Conservation (phyloP, 2,888 invertebrate species). For the Apoderus coryli region DNA sequence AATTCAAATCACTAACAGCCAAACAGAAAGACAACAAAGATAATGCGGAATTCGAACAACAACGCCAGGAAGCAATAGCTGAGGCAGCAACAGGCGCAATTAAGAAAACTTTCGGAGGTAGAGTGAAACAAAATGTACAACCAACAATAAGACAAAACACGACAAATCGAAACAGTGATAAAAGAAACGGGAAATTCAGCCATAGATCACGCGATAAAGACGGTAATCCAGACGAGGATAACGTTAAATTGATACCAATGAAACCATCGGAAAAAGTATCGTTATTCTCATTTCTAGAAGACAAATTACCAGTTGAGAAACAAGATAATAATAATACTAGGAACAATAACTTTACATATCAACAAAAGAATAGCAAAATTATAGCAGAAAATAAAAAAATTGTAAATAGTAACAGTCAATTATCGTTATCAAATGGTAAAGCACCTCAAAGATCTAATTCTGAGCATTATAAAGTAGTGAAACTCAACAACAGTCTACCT, state of each 20-base stretch:
- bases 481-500: conserved; percentile 16
- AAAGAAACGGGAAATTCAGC: conserved; percentile 11
- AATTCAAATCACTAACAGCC: conserved; percentile 50
- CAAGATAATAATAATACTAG: conserved; percentile 11
- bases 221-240: conserved; percentile 30
- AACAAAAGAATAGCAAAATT: conserved; percentile 12
- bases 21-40: conserved; percentile 32
- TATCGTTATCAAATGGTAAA: too few species aligned
- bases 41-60: conserved; percentile 77
- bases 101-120: conserved; percentile 40
- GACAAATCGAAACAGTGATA: conserved; percentile 10
- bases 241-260: conserved; percentile 42
- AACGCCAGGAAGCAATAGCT: conserved; percentile 78
- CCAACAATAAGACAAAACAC: conserved; percentile 10
- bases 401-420: background rate
- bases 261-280: conserved; percentile 71
- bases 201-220: conserved; percentile 15
- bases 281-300: conserved; percentile 68
- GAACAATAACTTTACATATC: conserved; percentile 6
- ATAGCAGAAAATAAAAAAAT: conserved; percentile 18
- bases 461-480: conserved; percentile 5
- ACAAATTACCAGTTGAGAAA: conserved; percentile 48
- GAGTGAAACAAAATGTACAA: conserved; percentile 31
- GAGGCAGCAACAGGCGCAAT: conserved; percentile 52
- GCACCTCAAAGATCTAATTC: conserved; percentile 4